These are phyloP conservation scores for Lagorchestes hirsutus DNA, from an alignment of 2,797 vertebrate genomes.

Conservation along the genomic window DNA sequence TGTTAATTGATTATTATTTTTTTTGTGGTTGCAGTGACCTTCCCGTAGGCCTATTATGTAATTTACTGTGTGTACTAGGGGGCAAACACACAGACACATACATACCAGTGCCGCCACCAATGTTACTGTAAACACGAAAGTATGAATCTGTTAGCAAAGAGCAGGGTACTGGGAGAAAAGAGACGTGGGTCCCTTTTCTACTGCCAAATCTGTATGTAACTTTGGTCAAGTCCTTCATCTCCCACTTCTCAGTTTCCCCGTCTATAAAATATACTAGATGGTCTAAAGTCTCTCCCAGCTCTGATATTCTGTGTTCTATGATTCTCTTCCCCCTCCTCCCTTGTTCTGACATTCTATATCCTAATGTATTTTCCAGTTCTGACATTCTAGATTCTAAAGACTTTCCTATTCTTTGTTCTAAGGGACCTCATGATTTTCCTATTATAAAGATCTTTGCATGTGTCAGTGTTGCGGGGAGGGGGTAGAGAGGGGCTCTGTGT, in stretches of 20 bases:
- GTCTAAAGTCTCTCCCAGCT: neutral
- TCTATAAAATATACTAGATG: neutral
- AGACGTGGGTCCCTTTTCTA: neutral
- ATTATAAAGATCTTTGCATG: neutral
- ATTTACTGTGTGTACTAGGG: conserved; percentile 8
- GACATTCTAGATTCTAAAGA: neutral
- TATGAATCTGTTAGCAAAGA: neutral
- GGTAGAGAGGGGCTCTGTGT: neutral
- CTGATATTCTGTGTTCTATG: neutral
- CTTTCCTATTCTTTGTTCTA: neutral
- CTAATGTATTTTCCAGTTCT: neutral
- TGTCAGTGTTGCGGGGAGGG: neutral
- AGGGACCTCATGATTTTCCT: neutral
- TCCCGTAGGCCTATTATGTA: neutral
- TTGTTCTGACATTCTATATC: neutral
- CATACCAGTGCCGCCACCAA: neutral
- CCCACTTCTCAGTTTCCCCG: neutral
- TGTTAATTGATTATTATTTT: neutral
- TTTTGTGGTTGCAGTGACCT: neutral
- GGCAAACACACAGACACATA: conserved; percentile 1
- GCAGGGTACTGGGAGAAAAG: neutral
- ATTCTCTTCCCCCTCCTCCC: neutral
- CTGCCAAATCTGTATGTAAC: neutral
- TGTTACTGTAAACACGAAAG: neutral
- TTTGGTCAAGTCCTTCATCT: neutral